Conservation (phyloP, 1,140 invertebrate genomes). For the Forficula auricularia region DNA sequence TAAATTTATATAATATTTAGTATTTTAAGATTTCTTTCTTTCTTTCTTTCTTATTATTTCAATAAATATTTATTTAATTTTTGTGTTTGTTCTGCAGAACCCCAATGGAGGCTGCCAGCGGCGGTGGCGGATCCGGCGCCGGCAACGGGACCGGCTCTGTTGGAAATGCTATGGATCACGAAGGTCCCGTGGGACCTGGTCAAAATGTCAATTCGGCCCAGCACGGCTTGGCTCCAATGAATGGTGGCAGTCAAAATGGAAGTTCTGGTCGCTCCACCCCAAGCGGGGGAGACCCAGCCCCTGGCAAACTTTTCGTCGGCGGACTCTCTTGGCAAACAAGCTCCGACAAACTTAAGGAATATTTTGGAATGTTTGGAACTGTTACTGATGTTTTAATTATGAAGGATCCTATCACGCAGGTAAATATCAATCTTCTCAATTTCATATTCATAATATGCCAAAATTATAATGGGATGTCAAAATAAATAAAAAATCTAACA, state of each 20-base stretch:
- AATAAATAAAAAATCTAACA: no score
- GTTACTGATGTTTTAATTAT: conserved; percentile 85
- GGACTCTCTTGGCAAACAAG: conserved; percentile 83
- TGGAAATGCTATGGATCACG: conserved; percentile 14
- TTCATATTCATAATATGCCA: neutral
- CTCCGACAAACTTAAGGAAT: conserved; percentile 72
- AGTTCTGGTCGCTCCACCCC: conserved; percentile 23
- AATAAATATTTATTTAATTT: neutral
- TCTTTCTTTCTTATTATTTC: conserved; percentile 8
- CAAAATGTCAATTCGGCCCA: conserved; percentile 37
- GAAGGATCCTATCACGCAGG: conserved; percentile 87
- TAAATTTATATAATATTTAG: no score
- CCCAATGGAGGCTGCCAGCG: conserved; percentile 18
- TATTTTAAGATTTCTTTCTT: neutral
- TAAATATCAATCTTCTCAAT: conserved; percentile 29
- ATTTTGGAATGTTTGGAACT: conserved; percentile 79
- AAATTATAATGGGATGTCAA: no score
- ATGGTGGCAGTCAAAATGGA: conserved; percentile 22
- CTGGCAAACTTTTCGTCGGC: conserved; percentile 77
- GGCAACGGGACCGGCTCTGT: conserved; percentile 16
- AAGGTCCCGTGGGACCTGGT: conserved; percentile 7
- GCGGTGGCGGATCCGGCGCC: conserved; percentile 13
- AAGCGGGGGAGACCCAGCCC: conserved; percentile 46
- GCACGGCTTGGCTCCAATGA: conserved; percentile 41
- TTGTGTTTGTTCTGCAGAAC: conserved; percentile 16